Percentiles rank a stretch among this genome's conserved stretches.
phyloP scores from a whole-genome alignment of 2,113 vertebrate genomes.

The Etia nguti region DNA sequence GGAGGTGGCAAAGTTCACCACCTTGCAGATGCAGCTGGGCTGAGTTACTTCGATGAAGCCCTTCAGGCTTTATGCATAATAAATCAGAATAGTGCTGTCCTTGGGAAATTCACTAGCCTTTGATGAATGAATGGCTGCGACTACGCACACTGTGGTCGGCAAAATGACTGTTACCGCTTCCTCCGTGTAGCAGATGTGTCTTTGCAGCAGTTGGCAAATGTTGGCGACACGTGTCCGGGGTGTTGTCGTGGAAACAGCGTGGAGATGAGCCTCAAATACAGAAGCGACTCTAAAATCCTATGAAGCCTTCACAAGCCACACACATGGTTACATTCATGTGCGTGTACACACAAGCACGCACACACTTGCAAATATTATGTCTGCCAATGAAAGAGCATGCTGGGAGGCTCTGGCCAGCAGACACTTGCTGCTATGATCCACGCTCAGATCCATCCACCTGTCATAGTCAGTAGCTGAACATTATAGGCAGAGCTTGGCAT shows the following conservation, averaged over 20 bases:
- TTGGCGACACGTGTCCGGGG: neutral
- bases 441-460: neutral
- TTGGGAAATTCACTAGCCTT: neutral
- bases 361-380: neutral
- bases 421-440: slow-evolving; percentile 5
- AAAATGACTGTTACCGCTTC: neutral
- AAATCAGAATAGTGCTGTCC: neutral
- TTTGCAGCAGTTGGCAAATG: neutral
- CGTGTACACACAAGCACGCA: neutral
- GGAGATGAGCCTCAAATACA: neutral
- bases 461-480: neutral
- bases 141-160: neutral
- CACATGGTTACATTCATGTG: neutral
- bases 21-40: neutral
- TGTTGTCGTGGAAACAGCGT: neutral
- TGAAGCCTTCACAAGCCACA: neutral
- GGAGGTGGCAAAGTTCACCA: neutral
- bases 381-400: neutral
- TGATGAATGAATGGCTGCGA: neutral
- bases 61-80: neutral
- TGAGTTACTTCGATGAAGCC: neutral
- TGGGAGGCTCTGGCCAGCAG: neutral
- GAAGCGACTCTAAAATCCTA: neutral
- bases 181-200: neutral
- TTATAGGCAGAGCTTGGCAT: neutral